Evolutionary conservation across 2,113 vertebrate species (phyloP).

Genomic region (Dromiciops gliroides): DNA sequence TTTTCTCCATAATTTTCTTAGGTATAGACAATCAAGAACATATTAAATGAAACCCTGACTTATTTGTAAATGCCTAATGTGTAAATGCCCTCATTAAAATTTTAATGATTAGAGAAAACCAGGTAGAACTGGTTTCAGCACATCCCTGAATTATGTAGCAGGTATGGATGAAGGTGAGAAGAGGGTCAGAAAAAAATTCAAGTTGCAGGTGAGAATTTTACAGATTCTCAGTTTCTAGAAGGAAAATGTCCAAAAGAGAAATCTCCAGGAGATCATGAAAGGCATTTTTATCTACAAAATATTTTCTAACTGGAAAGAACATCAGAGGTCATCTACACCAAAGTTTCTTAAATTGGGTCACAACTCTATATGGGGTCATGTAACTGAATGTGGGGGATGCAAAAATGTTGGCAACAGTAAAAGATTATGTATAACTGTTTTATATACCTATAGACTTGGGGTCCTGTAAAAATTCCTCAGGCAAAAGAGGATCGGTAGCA

Average conservation of each 20-base stretch:
- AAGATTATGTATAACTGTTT: no score
- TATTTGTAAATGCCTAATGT: not conserved
- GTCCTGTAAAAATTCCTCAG: no score
- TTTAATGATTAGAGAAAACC: not conserved
- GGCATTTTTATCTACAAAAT: not conserved
- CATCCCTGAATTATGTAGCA: not conserved
- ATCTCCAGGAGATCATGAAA: not conserved
- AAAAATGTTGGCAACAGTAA: no score
- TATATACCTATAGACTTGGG: no score
- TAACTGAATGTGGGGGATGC: no score
- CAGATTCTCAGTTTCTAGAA: not conserved
- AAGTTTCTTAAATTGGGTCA: no score
- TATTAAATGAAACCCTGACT: not conserved
- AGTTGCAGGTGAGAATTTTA: not conserved
- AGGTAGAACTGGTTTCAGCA: not conserved
- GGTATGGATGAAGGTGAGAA: not conserved
- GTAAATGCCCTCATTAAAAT: not conserved
- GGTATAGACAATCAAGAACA: not conserved
- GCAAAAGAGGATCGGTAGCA: no score
- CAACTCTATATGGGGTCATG: no score
- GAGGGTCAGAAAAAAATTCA: not conserved
- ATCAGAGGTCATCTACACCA: not conserved
- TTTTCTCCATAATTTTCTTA: not conserved
- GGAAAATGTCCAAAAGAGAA: not conserved
- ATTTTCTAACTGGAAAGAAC: not conserved